Base-by-base conservation (phyloP, 2,113 vertebrate species). In the Brachyhypopomus gauderio region DNA sequence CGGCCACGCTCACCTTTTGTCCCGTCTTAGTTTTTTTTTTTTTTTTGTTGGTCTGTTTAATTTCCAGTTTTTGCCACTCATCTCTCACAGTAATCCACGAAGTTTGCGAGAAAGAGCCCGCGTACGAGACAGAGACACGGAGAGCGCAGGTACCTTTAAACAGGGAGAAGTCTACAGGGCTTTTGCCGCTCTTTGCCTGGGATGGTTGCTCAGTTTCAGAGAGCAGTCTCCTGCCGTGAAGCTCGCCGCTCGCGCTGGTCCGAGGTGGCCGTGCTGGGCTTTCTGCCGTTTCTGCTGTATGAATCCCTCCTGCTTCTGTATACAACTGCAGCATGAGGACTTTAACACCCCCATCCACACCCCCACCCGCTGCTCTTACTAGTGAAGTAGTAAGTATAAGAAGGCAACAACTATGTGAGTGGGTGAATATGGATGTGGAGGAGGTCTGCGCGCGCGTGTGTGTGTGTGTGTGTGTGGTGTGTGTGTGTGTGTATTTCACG, bases 1-100 rank as follows among this genome's bases (percentile, higher is more conserved):
- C 79, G 83, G 84, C 84, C 23, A 22, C 80, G 85, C 89, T 90
- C 90, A 91, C 91, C 91, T 92, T 90, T 90, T 90, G 88, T 90
- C 85, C 66, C 36, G 71, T 76, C 38, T 81, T 36, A 17, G 45
- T 72, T 85, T 79, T 86, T 27, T 81, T 78, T 67, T 30, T 86
- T 27, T 81, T 78, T 67, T 66, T 25, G 38, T 84, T 66, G 30
- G 38, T 84, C 80, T 81, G 59, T 83, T 82, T 81, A 71, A 80
- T 73, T 71, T 77, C 73, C 45, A 38, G 6, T 30, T 62, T 79
- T 59, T 75, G 34, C 41, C 41, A 4, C 67, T 45, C 22, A 56
- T 67, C 80, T 84, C 75, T 45, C 41, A 82, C 22, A 55, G 56
- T 77, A 87, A 88, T 89, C 85, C 86, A 70, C 48, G 72, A 82